Base-by-base conservation (phyloP, 2,888 invertebrate species). In the Chouioia cunea region DNA sequence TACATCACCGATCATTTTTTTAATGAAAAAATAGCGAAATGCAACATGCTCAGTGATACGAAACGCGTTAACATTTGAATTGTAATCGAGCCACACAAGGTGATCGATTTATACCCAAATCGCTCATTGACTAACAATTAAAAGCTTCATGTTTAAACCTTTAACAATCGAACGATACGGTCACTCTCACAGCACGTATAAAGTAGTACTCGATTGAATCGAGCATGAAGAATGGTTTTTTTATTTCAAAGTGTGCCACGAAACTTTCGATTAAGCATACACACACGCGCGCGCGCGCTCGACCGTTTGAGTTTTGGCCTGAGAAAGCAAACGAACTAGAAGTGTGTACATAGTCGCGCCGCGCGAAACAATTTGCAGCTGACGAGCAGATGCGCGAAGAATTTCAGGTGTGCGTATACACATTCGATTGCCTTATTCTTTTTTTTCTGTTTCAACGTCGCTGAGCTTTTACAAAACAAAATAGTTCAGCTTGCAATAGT, bases 341-440 rank as follows among this genome's bases (percentile, higher is more conserved):
- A 36, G 36, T 36, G 36, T 10, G 36, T 36, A 36, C 10, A 36
- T 12, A 36, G 36, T 36, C 36, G 36, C 36, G 36, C 58, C 65
- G 44, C 48, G 58, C n/a, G 27, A 46, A 20, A 59, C 63, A 76
- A 76, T 76, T 74, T 75, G 68, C 77, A 77, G 76, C 75, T 77
- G 77, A 77, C 65, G 65, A 68, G 71, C 79, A 79, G 77, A 79
- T 79, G 79, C 36, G 57, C 36, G 36, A 36, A 10, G 36, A 36
- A 36, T 36, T 36, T 36, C 36, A 36, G n/a, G n/a, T 36, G 36
- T 36, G 36, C 36, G 36, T 36, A 27, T 27, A 36, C 36, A 36
- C 12, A 36, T n/a, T n/a, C 4, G 36, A 6, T 12, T 36, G 10
- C 36, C n/a, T n/a, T n/a, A n/a, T 36, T 6, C 36, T 48, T n/a